These are phyloP conservation scores for Trissonchulus sp. DNA, from an alignment of 2,888 invertebrate genomes.

Conservation along the genomic window DNA sequence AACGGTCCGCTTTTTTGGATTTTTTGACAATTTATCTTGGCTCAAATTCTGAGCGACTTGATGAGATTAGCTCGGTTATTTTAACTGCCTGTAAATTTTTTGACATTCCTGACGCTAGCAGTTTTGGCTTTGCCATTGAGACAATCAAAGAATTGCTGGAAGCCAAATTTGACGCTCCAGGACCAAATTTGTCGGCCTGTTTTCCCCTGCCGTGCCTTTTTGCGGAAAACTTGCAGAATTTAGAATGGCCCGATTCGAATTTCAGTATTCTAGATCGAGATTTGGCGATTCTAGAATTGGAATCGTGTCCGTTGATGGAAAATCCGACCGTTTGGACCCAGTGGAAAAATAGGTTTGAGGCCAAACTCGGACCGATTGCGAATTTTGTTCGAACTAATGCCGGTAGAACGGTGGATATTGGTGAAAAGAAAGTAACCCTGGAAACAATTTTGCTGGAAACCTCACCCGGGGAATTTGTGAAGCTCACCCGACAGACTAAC, in stretches of 20 bases:
- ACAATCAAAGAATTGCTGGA: not conserved
- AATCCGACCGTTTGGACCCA: not conserved
- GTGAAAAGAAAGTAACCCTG: not conserved
- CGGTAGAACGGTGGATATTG: not conserved
- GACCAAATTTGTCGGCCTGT: not conserved
- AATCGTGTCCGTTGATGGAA: not conserved
- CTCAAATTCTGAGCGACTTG: not conserved
- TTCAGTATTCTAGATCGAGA: too few relatives aligned
- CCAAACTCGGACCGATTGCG: not conserved
- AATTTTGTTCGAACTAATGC: not conserved
- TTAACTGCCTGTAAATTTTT: not conserved
- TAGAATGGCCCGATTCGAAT: too few relatives aligned
- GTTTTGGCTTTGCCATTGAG: not conserved
- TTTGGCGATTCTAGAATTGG: not conserved
- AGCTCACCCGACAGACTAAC: not conserved
- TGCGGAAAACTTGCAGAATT: not conserved
- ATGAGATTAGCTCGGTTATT: not conserved
- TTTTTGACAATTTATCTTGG: not conserved
- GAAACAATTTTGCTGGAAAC: not conserved
- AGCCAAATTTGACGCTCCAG: not conserved
- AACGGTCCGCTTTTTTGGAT: not conserved
- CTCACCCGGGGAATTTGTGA: not conserved
- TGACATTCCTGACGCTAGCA: not conserved
- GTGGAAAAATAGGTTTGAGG: not conserved
- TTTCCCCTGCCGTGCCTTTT: not conserved